These are phyloP conservation scores for Corythucha ciliata DNA, from an alignment of 2,888 invertebrate species.

Conservation along the genomic window DNA sequence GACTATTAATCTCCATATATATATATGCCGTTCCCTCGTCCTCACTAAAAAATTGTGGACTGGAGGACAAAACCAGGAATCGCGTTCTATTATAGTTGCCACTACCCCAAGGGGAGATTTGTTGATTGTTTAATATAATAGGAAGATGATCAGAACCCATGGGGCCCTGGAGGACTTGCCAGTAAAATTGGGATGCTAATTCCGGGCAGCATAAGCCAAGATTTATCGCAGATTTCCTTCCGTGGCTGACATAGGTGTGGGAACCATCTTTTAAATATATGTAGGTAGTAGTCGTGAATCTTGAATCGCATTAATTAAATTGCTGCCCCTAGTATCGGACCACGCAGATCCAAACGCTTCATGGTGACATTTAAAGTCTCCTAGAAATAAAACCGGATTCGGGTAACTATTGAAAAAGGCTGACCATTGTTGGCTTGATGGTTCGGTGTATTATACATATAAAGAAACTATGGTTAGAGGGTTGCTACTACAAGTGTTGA, in stretches of 20 bases:
- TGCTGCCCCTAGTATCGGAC: not conserved
- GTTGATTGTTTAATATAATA: not conserved
- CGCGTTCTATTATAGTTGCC: not conserved
- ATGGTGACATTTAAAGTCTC: constrained; percentile 14
- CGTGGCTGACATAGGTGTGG: not conserved
- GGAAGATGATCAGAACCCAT: constrained; percentile 13
- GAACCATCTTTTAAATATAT: constrained; percentile 3
- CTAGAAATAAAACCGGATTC: too few species aligned
- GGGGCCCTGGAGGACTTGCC: constrained; percentile 1
- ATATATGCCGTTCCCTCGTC: constrained; percentile 1
- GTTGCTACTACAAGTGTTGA: too few species aligned
- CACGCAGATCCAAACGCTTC: not conserved
- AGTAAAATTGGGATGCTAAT: not conserved
- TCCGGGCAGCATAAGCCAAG: not conserved
- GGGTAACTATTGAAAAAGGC: too few species aligned
- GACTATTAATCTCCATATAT: not conserved
- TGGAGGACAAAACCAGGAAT: too few species aligned
- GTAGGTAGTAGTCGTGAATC: not conserved
- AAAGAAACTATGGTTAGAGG: too few species aligned
- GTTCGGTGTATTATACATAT: too few species aligned
- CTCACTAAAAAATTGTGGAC: too few species aligned
- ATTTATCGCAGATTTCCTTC: constrained; percentile 4
- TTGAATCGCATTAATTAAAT: not conserved
- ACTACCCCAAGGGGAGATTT: not conserved
- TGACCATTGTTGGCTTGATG: too few species aligned